A percentile compares a stretch with the other conserved stretches of the same genome.
Evolutionary conservation across 1,140 invertebrate genomes (phyloP).

Genomic region (Papilio machaon): DNA sequence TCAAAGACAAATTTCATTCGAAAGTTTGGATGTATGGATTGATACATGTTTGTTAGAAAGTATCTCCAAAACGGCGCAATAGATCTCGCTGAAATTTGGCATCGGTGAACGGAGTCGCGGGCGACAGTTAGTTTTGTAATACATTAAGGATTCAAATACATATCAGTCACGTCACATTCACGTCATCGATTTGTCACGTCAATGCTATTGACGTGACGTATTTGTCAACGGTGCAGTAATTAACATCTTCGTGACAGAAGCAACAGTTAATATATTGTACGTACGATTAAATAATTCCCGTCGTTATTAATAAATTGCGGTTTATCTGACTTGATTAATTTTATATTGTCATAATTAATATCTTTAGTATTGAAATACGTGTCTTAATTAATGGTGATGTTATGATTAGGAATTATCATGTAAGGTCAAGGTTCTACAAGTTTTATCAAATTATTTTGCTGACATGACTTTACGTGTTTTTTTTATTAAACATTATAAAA

Average conservation of each 20-base stretch:
- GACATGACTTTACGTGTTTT: too few relatives aligned
- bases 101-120: too few relatives aligned
- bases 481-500: too few relatives aligned
- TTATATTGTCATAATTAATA: background rate
- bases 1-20: too few relatives aligned
- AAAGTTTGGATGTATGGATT: too few relatives aligned
- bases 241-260: background rate
- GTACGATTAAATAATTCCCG: background rate
- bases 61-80: too few relatives aligned
- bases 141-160: background rate
- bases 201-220: background rate
- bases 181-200: background rate
- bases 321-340: conserved; percentile 1
- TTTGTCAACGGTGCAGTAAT: background rate
- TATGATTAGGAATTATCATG: background rate
- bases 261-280: background rate
- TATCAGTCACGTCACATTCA: background rate
- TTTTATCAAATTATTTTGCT: background rate
- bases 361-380: background rate
- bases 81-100: too few relatives aligned
- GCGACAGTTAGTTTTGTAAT: background rate
- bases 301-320: background rate
- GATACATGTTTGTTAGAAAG: too few relatives aligned
- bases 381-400: background rate
- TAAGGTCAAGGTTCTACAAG: background rate